Evolutionary conservation across 1,140 invertebrate genomes (phyloP).

Genomic region (Neodiprion lecontei): DNA sequence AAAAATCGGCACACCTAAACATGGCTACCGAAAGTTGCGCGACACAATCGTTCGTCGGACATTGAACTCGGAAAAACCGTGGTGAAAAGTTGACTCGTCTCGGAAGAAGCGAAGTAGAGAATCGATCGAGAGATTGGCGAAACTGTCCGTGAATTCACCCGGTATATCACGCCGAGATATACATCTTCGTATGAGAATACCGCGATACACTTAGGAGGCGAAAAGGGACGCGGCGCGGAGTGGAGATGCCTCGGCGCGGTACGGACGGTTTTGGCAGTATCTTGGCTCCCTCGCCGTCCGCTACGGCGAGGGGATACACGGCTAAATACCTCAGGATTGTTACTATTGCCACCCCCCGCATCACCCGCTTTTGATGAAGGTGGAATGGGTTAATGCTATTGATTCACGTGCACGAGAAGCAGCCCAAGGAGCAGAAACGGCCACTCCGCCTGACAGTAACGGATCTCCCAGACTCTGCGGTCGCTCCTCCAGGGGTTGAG

Average conservation of each 20-base stretch:
- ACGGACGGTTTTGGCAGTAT: conserved; percentile 60
- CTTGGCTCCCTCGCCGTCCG: conserved; percentile 53
- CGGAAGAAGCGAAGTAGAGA: no score
- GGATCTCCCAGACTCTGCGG: conserved; percentile 42
- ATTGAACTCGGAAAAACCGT: no score
- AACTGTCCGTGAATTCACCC: not conserved
- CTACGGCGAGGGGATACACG: conserved; percentile 44
- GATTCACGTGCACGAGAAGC: conserved; percentile 58
- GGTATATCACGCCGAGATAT: not conserved
- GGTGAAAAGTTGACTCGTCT: no score
- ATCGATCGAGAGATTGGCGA: no score
- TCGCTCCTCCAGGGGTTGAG: not conserved
- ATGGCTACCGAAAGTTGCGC: no score
- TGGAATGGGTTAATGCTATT: conserved; percentile 65
- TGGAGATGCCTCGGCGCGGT: conserved; percentile 33
- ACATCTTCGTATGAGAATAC: conserved; percentile 22
- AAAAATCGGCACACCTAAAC: no score
- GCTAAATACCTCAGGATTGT: conserved; percentile 65
- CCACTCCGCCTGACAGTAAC: conserved; percentile 62
- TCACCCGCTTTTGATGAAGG: conserved; percentile 53
- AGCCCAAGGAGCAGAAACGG: conserved; percentile 37
- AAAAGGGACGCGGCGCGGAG: conserved; percentile 28
- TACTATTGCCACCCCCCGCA: conserved; percentile 57
- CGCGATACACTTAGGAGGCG: conserved; percentile 33
- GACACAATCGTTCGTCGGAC: no score